Conservation (phyloP, 2,113 vertebrate genomes). For the Rhabdomys dilectus region DNA sequence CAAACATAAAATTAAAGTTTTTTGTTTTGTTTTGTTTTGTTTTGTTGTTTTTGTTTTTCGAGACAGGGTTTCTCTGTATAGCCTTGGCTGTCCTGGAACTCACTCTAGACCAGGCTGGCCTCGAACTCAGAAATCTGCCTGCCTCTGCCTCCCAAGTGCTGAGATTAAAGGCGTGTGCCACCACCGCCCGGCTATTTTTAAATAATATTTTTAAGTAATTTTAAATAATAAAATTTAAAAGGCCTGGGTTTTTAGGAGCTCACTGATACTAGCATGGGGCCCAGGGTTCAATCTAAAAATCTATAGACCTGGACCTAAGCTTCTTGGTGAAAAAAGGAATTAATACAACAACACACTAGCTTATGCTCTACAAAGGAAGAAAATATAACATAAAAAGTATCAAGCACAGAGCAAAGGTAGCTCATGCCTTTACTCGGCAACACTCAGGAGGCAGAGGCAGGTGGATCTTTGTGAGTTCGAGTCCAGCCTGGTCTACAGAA, state of each 20-base stretch:
- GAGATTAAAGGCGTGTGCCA: too few species aligned
- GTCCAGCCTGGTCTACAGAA: neutral
- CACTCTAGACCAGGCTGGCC: too few species aligned
- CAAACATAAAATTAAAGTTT: neutral
- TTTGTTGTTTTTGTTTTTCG: too few species aligned
- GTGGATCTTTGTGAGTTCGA: neutral
- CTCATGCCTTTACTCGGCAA: neutral
- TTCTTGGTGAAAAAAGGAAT: neutral
- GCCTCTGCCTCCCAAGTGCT: too few species aligned
- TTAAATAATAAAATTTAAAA: neutral
- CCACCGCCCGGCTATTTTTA: too few species aligned
- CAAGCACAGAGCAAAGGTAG: neutral
- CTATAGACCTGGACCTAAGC: neutral
- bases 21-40: too few species aligned
- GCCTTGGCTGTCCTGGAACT: too few species aligned
- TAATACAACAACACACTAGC: constrained; percentile 32
- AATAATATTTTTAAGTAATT: too few species aligned
- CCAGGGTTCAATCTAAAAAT: neutral
- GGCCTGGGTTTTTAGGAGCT: neutral
- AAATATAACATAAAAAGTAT: constrained; percentile 7
- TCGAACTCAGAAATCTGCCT: too few species aligned
- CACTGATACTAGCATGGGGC: neutral
- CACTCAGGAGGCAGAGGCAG: neutral
- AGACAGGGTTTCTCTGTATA: too few species aligned
- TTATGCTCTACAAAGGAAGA: constrained; percentile 27